These are phyloP conservation scores for Drymodes brunneopygia DNA, from an alignment of 2,113 vertebrate species.

Conservation along the genomic window DNA sequence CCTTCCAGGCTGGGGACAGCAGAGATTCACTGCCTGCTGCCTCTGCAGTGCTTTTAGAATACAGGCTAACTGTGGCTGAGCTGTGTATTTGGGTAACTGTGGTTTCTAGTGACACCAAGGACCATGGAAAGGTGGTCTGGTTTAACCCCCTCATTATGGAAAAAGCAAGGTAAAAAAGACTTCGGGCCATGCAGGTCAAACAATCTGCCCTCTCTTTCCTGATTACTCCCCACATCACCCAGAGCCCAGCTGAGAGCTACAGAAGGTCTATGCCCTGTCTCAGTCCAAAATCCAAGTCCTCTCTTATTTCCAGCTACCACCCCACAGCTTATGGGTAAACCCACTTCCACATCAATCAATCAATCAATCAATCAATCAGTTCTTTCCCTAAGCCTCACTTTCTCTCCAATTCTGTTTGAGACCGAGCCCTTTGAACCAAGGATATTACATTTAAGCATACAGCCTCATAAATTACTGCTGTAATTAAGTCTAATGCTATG, in stretches of 20 bases:
- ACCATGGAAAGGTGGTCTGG: rapidly evolving
- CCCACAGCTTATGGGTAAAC: neutral
- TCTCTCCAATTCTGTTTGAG: neutral
- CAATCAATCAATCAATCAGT: neutral
- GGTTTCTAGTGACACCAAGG: neutral
- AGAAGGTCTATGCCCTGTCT: neutral
- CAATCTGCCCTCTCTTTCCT: neutral
- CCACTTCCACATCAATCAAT: neutral
- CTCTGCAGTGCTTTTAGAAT: neutral
- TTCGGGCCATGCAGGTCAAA: neutral
- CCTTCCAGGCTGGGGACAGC: neutral
- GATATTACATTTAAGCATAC: neutral
- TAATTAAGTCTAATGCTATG: neutral
- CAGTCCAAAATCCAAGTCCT: neutral
- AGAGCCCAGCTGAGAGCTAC: neutral
- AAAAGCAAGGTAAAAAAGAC: neutral
- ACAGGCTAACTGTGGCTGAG: neutral
- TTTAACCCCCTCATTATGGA: neutral
- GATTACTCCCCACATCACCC: neutral
- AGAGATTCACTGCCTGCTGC: neutral
- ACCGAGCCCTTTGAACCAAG: neutral
- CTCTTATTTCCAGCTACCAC: neutral
- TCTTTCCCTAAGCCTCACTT: neutral
- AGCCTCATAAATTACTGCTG: neutral
- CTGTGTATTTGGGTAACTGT: too few species aligned